A percentile compares a stretch with the other conserved stretches of the same genome.
Conservation (phyloP, 1,140 invertebrate species). For the Brachionus plicatilis region DNA sequence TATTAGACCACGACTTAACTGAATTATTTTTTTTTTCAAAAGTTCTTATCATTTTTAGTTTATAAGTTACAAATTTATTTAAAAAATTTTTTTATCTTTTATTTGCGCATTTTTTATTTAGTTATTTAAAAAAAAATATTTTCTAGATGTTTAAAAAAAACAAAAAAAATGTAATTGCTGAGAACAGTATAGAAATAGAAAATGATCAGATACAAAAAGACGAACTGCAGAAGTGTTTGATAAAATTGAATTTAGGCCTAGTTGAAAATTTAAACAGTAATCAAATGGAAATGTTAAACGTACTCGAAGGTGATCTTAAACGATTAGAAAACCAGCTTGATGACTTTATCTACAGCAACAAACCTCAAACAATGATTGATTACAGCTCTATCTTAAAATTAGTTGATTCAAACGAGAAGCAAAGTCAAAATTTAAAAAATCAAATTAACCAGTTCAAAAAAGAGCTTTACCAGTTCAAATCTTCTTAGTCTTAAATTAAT, state of each 20-base stretch:
- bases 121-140: neutral
- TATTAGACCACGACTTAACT: neutral
- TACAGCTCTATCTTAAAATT: neutral
- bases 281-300: neutral
- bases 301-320: neutral
- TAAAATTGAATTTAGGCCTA: slow-evolving; percentile 5
- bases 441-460: neutral
- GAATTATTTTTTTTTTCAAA: neutral
- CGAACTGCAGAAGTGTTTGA: neutral
- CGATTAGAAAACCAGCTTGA: neutral
- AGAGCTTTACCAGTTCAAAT: neutral
- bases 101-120: neutral
- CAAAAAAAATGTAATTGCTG: neutral
- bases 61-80: neutral
- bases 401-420: neutral
- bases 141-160: neutral
- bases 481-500: neutral
- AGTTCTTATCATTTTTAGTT: neutral
- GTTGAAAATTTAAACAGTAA: neutral
- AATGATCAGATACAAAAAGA: neutral
- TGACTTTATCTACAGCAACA: neutral
- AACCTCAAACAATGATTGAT: neutral
- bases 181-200: neutral
- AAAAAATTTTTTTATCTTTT: neutral
- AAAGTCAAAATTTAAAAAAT: neutral